These are phyloP conservation scores for Vicugna pacos DNA, from an alignment of 2,113 vertebrate species.

Conservation along the genomic window DNA sequence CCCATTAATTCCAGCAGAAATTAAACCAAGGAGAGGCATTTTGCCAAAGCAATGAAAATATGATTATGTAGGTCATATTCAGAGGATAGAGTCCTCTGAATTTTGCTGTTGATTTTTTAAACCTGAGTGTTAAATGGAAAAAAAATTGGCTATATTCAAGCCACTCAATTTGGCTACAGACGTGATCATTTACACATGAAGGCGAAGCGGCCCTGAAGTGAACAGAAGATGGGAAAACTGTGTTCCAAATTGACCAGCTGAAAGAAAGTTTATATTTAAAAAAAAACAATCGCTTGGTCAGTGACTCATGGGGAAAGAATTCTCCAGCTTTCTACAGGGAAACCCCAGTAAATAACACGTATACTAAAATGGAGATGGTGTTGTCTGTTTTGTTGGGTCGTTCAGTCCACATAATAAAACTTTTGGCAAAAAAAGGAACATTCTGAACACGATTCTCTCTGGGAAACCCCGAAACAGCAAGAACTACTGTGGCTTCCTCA, in stretches of 20 bases:
- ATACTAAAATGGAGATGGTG: constrained; percentile 85
- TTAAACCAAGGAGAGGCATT: constrained; percentile 14
- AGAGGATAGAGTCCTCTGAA: constrained; percentile 32
- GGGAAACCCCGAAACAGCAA: constrained; percentile 83
- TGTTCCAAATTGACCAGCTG: constrained; percentile 87
- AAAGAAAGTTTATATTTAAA: constrained; percentile 88
- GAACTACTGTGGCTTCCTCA: constrained; percentile 68
- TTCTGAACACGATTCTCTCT: constrained; percentile 76
- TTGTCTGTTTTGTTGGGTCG: constrained; percentile 80
- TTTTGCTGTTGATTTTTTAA: constrained; percentile 54
- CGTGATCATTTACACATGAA: constrained; percentile 81
- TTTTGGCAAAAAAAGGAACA: constrained; percentile 76
- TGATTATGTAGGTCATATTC: constrained; percentile 48
- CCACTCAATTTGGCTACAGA: constrained; percentile 64
- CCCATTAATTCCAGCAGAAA: constrained; percentile 51
- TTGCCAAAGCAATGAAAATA: constrained; percentile 70
- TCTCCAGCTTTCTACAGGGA: constrained; percentile 88
- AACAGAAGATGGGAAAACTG: constrained; percentile 79
- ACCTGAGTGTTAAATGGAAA: constrained; percentile 1
- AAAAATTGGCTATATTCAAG: constrained; percentile 69
- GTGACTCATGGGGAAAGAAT: constrained; percentile 89
- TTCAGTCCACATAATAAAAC: constrained; percentile 83
- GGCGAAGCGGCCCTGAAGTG: constrained; percentile 75
- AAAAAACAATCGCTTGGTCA: constrained; percentile 87
- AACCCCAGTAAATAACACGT: constrained; percentile 89